Evolutionary conservation across 2,888 invertebrate species (phyloP).

Genomic region (Aspidiotus destructor): DNA sequence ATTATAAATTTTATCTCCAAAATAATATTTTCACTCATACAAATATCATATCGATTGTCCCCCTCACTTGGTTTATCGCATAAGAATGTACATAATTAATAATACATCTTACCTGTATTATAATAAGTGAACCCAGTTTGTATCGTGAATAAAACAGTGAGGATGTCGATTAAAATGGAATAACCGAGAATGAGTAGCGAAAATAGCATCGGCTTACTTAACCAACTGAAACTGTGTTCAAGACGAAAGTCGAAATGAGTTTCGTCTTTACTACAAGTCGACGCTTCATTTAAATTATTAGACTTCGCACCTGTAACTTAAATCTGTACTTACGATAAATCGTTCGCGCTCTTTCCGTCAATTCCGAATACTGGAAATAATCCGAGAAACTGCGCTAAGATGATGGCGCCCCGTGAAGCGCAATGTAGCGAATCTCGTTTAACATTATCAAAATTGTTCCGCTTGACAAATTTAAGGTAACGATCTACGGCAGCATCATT

Average conservation of each 20-base stretch:
- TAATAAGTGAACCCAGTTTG: constrained; percentile 53
- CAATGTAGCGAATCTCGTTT: constrained; percentile 42
- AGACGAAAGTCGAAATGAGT: not conserved
- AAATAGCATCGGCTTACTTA: constrained; percentile 63
- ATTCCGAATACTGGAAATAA: constrained; percentile 48
- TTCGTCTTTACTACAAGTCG: not conserved
- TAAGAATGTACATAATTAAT: too few relatives aligned
- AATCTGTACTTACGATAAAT: constrained; percentile 41
- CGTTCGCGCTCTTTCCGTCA: constrained; percentile 42
- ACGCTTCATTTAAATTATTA: constrained; percentile 4
- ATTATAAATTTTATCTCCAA: too few relatives aligned
- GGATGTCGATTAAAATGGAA: constrained; percentile 59
- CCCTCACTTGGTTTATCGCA: too few relatives aligned
- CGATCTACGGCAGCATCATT: not conserved
- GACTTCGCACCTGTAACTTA: not conserved
- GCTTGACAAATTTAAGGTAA: not conserved
- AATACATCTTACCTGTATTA: constrained; percentile 34
- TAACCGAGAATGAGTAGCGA: constrained; percentile 57
- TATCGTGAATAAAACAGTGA: constrained; percentile 56
- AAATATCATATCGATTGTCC: too few relatives aligned
- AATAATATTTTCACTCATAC: too few relatives aligned
- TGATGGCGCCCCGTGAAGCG: constrained; percentile 46
- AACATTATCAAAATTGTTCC: not conserved
- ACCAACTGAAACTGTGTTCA: constrained; percentile 35
- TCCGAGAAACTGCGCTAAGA: constrained; percentile 47